These are phyloP conservation scores for Fukomys damarensis DNA, from an alignment of 2,113 vertebrate species.

Conservation along the genomic window DNA sequence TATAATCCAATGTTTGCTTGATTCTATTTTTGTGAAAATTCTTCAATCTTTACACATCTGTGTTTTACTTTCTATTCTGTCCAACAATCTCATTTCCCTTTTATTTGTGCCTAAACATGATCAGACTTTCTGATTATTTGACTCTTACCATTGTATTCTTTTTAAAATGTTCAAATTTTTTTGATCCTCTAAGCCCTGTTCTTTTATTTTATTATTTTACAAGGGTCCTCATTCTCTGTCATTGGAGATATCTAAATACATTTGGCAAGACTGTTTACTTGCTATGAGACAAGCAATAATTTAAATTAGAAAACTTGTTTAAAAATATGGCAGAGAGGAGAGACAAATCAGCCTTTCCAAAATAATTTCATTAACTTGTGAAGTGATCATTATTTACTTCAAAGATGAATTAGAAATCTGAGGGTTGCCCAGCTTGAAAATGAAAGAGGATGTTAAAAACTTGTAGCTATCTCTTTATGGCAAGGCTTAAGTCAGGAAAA, in stretches of 20 bases:
- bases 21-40: not conserved
- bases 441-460: not conserved
- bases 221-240: not conserved
- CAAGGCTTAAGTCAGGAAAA: not conserved
- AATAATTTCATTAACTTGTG: not conserved
- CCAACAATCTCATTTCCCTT: not conserved
- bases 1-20: constrained; percentile 20
- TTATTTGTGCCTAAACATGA: not conserved
- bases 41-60: not conserved
- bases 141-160: not conserved
- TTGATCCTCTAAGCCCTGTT: not conserved
- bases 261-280: not conserved
- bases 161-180: not conserved
- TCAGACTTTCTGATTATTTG: not conserved
- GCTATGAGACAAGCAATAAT: not conserved
- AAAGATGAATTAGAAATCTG: not conserved
- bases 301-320: constrained; percentile 8
- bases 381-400: constrained; percentile 17
- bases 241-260: constrained; percentile 11
- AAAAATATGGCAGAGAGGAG: not conserved
- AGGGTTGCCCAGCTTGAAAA: constrained; percentile 9
- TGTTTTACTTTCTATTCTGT: not conserved
- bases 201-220: not conserved
- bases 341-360: not conserved
- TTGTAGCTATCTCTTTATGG: not conserved